A percentile compares a stretch with the other conserved stretches of the same genome.
Evolutionary conservation across 2,113 vertebrate species (phyloP).

Genomic region (Ophthalmolycus amberensis): DNA sequence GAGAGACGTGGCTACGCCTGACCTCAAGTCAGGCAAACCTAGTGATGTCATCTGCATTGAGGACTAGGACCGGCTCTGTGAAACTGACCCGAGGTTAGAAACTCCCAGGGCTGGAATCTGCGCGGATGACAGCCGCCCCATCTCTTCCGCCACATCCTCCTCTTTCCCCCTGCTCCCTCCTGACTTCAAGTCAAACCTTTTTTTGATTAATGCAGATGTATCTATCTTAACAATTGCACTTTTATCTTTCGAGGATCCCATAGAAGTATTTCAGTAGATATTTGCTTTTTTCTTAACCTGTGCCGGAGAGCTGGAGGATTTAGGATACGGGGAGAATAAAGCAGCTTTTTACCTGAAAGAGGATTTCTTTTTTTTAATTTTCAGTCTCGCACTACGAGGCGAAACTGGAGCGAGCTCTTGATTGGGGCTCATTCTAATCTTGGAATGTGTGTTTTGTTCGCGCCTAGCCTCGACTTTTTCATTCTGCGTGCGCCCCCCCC

Average conservation of each 20-base stretch:
- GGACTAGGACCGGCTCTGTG: constrained; percentile 71
- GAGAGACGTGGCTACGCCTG: constrained; percentile 82
- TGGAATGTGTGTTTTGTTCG: constrained; percentile 52
- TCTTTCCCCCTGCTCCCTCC: constrained; percentile 45
- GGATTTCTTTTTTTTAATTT: constrained; percentile 23
- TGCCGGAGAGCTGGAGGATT: constrained; percentile 40
- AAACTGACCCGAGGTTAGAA: constrained; percentile 57
- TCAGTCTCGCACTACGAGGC: constrained; percentile 23
- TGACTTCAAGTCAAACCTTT: constrained; percentile 52
- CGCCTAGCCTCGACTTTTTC: constrained; percentile 40
- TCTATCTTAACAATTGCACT: constrained; percentile 82
- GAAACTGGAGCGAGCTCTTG: constrained; percentile 39
- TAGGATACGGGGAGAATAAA: constrained; percentile 24
- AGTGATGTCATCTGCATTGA: constrained; percentile 84
- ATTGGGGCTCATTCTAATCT: constrained; percentile 44
- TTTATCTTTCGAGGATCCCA: constrained; percentile 72
- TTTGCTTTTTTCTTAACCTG: constrained; percentile 63
- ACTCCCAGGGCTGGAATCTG: constrained; percentile 67
- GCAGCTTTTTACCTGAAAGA: constrained; percentile 41
- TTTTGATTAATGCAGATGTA: constrained; percentile 66
- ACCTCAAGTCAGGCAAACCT: constrained; percentile 81
- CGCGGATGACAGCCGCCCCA: constrained; percentile 48
- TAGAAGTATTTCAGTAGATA: constrained; percentile 65
- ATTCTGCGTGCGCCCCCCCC: constrained; percentile 26
- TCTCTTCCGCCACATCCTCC: constrained; percentile 26